Evolutionary conservation across 1,140 invertebrate species (phyloP).

Genomic region (Amyelois transitella): DNA sequence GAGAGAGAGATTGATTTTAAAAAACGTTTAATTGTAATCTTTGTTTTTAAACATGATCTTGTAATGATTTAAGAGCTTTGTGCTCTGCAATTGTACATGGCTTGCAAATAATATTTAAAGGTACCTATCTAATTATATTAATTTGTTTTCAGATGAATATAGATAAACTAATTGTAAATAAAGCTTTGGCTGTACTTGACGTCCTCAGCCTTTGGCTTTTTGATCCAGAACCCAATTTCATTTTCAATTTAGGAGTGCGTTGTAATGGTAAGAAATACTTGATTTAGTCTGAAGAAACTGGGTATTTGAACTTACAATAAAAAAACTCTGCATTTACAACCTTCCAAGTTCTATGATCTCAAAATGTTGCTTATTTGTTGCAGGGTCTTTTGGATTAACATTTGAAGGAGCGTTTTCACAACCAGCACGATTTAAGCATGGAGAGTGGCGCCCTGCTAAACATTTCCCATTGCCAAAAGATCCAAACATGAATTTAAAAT

Average conservation of each 20-base stretch:
- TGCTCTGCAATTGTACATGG: no score
- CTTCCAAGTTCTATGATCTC: no score
- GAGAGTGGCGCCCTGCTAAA: slow-evolving; percentile 53
- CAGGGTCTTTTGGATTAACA: slow-evolving; percentile 68
- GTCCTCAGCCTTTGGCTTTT: slow-evolving; percentile 65
- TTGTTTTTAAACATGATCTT: no score
- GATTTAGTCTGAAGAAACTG: not conserved
- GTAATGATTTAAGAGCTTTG: no score
- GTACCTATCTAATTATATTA: no score
- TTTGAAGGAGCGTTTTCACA: slow-evolving; percentile 70
- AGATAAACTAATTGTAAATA: slow-evolving; percentile 35
- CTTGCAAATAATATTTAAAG: no score
- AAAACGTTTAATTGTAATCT: no score
- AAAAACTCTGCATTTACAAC: no score
- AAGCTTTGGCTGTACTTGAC: slow-evolving; percentile 53
- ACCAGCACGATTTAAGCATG: slow-evolving; percentile 52
- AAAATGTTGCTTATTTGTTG: slow-evolving; percentile 13
- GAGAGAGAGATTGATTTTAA: no score
- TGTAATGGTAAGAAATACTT: slow-evolving; percentile 56
- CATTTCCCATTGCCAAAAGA: slow-evolving; percentile 54
- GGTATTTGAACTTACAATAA: no score
- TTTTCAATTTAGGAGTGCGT: slow-evolving; percentile 62
- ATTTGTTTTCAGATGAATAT: slow-evolving; percentile 16
- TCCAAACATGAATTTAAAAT: slow-evolving; percentile 38
- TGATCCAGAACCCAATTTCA: slow-evolving; percentile 37